phyloP scores from a whole-genome alignment of 92 coral and sea anemone species.

The Parazoanthus darwini region DNA sequence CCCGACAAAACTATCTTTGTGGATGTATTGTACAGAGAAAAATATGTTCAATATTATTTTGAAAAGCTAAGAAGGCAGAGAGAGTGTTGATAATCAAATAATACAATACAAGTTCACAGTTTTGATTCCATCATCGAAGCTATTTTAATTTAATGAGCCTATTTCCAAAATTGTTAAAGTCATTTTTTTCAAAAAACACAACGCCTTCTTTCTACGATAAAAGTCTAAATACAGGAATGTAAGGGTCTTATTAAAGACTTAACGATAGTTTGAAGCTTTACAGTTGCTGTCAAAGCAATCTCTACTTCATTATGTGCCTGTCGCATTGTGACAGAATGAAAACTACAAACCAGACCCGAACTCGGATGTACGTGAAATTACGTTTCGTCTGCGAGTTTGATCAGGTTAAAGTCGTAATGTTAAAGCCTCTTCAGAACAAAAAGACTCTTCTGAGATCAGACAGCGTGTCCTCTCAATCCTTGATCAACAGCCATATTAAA shows the following conservation, averaged over 20 bases:
- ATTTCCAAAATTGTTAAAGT: constrained; percentile 3
- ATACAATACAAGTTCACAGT: constrained; percentile 14
- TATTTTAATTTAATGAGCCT: not conserved
- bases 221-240: not conserved
- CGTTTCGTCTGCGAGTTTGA: not conserved
- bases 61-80: not conserved
- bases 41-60: not conserved
- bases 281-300: not conserved
- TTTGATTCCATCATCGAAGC: constrained; percentile 13
- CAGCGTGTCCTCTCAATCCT: not conserved
- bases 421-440: not conserved
- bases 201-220: not conserved
- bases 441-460: constrained; percentile 2
- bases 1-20: not conserved
- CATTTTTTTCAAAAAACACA: not conserved
- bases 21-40: not conserved
- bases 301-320: not conserved
- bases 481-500: not conserved
- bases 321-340: constrained; percentile 1
- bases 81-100: constrained; percentile 13
- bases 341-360: not conserved
- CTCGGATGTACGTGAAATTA: not conserved
- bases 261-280: not conserved
- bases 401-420: not conserved
- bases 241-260: not conserved